Evolutionary conservation across 2,888 invertebrate species (phyloP), one percentile per base, ranked within the genome.

Genomic region (Amphipoea oculea): DNA sequence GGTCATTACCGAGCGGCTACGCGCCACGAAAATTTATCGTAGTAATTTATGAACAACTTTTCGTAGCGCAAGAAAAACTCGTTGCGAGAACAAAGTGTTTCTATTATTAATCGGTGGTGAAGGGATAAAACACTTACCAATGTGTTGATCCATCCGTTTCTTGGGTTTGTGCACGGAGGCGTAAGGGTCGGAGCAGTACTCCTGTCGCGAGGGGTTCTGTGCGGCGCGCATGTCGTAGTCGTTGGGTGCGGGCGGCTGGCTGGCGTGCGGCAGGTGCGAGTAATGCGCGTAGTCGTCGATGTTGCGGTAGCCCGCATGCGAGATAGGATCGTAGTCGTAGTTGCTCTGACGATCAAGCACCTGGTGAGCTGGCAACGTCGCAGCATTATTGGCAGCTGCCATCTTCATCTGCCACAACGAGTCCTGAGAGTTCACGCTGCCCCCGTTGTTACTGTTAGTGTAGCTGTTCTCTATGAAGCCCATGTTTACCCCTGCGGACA

Each of bases 341-440:
- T 98, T 97, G 91, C 97, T 97, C 92, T 98, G 98, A 76, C 98
- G 96, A 89, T 98, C 98, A 79, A 98, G 97, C 91, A 97, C 97
- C 92, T 97, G 93, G 81, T 95, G 95, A 42, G 94, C 91, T 2
- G 93, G 92, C 89, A 95, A 92, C 92, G 97, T 98, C 76, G 97
- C 98, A 75, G 98, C 98, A 88, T 97, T 97, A 90, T 98, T 98
- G 4, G 97, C 97, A n/a, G 98, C 98, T 1, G 98, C 98, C 97
- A 98, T 98, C 96, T 99, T 99, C 97, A 99, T 98, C 96, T 99
- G 99, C 99, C 99, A 99, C 91, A 99, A 96, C 63, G 99, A 99
- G 95, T 99, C 99, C 95, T 99, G 99, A 7, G 99, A 99, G 96
- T 99, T 99, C 79, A 99, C 99, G 91, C 99, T 99, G 88, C 99